These are phyloP conservation scores for Prenolepis imparis DNA, from an alignment of 2,888 invertebrate genomes.

Conservation along the genomic window DNA sequence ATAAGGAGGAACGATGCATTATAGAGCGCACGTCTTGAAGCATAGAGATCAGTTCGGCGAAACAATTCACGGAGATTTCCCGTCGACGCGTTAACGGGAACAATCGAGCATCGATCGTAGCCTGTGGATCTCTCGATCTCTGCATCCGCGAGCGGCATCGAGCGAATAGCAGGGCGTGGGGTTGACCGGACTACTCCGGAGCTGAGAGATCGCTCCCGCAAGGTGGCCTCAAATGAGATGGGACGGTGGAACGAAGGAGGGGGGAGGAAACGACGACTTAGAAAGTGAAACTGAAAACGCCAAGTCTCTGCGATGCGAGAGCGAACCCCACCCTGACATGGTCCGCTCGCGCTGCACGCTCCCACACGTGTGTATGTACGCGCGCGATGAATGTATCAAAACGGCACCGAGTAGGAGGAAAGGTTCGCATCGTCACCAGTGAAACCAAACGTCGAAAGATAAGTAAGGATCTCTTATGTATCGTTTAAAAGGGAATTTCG, in stretches of 20 bases:
- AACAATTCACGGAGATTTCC: slow-evolving; percentile 22
- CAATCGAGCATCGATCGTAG: slow-evolving; percentile 38
- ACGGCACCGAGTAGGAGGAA: background rate
- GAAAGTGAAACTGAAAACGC: slow-evolving; percentile 86
- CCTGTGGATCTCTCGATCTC: slow-evolving; percentile 64
- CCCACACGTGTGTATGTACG: slow-evolving; percentile 35
- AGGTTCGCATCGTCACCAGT: slow-evolving; percentile 7
- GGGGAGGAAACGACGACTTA: slow-evolving; percentile 81
- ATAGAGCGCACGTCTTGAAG: background rate
- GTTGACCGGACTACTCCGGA: slow-evolving; percentile 70
- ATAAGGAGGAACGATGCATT: background rate
- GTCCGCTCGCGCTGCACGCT: slow-evolving; percentile 72
- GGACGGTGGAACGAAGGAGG: slow-evolving; percentile 56
- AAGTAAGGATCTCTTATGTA: slow-evolving; percentile 20
- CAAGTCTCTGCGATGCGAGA: slow-evolving; percentile 83
- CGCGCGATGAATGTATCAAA: slow-evolving; percentile 30
- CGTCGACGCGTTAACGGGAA: slow-evolving; percentile 47
- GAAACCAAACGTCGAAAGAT: slow-evolving; percentile 32
- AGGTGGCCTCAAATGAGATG: slow-evolving; percentile 70
- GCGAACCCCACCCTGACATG: slow-evolving; percentile 85
- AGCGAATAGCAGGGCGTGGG: slow-evolving; percentile 76
- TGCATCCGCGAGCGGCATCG: slow-evolving; percentile 67
- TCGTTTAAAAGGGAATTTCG: slow-evolving; percentile 8
- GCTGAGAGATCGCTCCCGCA: slow-evolving; percentile 75
- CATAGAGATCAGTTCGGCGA: slow-evolving; percentile 6